Evolutionary conservation across 2,797 vertebrate genomes (phyloP), one percentile per base, ranked within the genome.

Genomic region (Intellagama lesueurii): DNA sequence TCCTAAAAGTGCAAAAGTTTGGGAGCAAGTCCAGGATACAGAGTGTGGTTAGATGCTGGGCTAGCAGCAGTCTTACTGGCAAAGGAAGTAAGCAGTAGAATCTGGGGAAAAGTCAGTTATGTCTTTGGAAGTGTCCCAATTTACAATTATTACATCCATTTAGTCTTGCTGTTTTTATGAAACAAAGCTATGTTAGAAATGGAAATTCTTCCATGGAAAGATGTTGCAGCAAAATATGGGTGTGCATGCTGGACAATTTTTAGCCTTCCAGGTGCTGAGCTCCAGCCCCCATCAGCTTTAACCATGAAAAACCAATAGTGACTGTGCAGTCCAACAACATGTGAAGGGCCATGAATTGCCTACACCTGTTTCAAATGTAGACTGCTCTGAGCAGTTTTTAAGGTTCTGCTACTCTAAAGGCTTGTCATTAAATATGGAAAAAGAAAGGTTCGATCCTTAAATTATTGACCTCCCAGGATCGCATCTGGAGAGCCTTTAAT

Each of bases 401-500:
- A 70, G 28, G 26, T 28, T 9, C 4, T 7, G 11, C 16, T 79
- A 3, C 47, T 32, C 40, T 76, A 49, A 83, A 78, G 60, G 24
- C 8, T 68, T 83, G 44, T 30, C 60, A 24, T 64, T 64, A 22
- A 14, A 14, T 22, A 64, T 2, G 60, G 19, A 5, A 64, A 64
- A 19, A 64, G 52, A 56, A 56, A 14, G 52, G 7, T 56, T 56
- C 52, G 52, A 3, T 56, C 9, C 52, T 64, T 78, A 85, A 75
- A 44, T 8, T 11, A 9, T 7, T 70, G 0, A 87, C 95, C 97
- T 98, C 96, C 96, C 93, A 90, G 94, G 95, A 96, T 94, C 96
- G 93, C 94, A 89, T 96, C 97, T 97, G 97, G 94, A 95, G 97
- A 97, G 95, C 95, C 94, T 0, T 1, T 87, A 0, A 92, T 98